Percentiles rank a stretch among this genome's conserved stretches.
phyloP scores from a whole-genome alignment of 2,888 invertebrate species.

The Scrobipalpa atriplicella region DNA sequence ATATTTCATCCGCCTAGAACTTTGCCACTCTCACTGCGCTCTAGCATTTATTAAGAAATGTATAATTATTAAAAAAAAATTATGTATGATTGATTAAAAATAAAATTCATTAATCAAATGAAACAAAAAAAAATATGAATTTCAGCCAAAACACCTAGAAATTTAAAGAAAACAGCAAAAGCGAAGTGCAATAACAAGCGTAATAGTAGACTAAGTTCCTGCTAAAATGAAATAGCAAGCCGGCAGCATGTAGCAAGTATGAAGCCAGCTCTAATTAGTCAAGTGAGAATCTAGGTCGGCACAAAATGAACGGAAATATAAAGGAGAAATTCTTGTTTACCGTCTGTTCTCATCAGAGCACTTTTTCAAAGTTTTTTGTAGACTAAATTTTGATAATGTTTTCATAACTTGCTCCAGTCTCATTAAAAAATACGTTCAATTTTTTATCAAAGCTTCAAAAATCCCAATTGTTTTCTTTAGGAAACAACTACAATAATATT shows the following conservation, averaged over 20 bases:
- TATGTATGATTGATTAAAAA: too few relatives aligned
- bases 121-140: neutral
- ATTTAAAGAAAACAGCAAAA: neutral
- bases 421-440: too few relatives aligned
- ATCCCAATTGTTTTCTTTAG: too few relatives aligned
- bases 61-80: too few relatives aligned
- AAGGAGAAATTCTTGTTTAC: slow-evolving; percentile 4
- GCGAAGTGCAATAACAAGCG: slow-evolving; percentile 8
- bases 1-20: too few relatives aligned
- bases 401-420: too few relatives aligned
- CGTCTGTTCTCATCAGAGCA: neutral
- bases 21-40: too few relatives aligned
- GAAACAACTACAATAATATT: too few relatives aligned
- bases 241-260: slow-evolving; percentile 9
- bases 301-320: slow-evolving; percentile 7
- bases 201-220: slow-evolving; percentile 5
- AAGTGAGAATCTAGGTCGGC: slow-evolving; percentile 9
- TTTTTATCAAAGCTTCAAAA: too few relatives aligned
- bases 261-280: slow-evolving; percentile 5
- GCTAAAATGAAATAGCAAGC: slow-evolving; percentile 10
- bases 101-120: too few relatives aligned
- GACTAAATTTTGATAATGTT: neutral
- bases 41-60: too few relatives aligned
- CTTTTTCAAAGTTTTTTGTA: neutral
- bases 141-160: neutral